Percentiles rank a stretch among this genome's conserved stretches.
These are phyloP conservation scores for Meiosimyza platycephala DNA, from an alignment of 2,888 invertebrate species.

Conservation along the genomic window DNA sequence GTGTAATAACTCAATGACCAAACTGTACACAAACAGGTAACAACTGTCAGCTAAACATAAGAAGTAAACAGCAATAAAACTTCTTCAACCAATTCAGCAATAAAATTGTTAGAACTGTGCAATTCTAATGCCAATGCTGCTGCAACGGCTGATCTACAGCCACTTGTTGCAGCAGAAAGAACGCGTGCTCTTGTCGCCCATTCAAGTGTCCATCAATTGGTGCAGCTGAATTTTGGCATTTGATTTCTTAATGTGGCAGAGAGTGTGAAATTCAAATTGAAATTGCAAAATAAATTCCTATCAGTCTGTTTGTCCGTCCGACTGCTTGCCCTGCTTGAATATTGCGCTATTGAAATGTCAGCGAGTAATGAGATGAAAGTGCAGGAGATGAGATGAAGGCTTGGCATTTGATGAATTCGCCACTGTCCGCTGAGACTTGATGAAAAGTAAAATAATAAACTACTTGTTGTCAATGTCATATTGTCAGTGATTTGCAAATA, in stretches of 20 bases:
- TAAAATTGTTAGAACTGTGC: conserved; percentile 15
- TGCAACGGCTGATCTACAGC: conserved; percentile 5
- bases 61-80: conserved; percentile 7
- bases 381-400: neutral
- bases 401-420: conserved; percentile 5
- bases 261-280: conserved; percentile 43
- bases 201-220: conserved; percentile 51
- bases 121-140: neutral
- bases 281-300: neutral
- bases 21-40: neutral
- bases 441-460: too few relatives aligned
- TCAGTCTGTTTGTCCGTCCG: neutral
- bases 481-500: too few relatives aligned
- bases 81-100: neutral
- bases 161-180: neutral
- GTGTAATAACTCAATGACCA: conserved; percentile 13
- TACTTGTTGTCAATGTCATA: too few relatives aligned
- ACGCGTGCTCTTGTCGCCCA: conserved; percentile 34
- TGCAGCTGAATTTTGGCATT: conserved; percentile 13
- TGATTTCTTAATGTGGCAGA: conserved; percentile 40
- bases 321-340: neutral
- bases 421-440: too few relatives aligned
- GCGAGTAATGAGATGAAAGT: conserved; percentile 6
- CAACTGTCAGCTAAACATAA: conserved; percentile 3
- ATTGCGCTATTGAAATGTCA: conserved; percentile 15